Percentiles rank a stretch among this genome's conserved stretches.
phyloP scores from a whole-genome alignment of 2,113 vertebrate genomes.

The Glaucidium brasilianum region DNA sequence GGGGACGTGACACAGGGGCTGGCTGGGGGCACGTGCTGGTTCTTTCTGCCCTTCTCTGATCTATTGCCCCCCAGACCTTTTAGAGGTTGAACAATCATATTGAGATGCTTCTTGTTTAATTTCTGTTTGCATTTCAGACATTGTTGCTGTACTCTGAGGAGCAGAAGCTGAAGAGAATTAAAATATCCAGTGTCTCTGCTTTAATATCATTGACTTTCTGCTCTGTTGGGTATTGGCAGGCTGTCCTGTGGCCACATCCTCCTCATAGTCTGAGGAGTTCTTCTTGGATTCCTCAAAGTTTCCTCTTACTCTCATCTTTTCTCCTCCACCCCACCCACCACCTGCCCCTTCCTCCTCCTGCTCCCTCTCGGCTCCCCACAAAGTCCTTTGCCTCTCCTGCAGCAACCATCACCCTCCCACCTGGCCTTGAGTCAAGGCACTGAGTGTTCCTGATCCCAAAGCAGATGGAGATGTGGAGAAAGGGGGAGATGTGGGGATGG shows the following conservation, averaged over 20 bases:
- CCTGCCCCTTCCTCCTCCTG: not conserved
- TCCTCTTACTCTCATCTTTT: not conserved
- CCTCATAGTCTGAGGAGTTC: not conserved
- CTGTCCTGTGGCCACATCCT: not conserved
- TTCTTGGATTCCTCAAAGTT: not conserved
- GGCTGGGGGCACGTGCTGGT: not conserved
- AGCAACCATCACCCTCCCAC: accelerated
- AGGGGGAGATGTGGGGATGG: not conserved
- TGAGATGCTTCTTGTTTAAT: not conserved
- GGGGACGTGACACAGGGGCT: not conserved
- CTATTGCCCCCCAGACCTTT: accelerated
- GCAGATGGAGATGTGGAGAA: not conserved
- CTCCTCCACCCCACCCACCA: not conserved
- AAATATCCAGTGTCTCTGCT: not conserved
- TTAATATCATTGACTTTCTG: not conserved
- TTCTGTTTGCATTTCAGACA: not conserved
- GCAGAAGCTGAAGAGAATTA: not conserved
- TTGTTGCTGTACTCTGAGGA: not conserved
- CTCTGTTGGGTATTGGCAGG: not conserved
- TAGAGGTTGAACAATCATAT: not conserved
- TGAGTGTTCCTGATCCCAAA: not conserved
- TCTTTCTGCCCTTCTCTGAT: not conserved
- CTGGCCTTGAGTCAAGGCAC: not conserved
- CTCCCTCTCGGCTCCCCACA: not conserved
- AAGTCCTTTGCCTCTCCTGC: not conserved